Conservation (phyloP, 2,888 invertebrate genomes). For the Drosophila peninsularis region DNA sequence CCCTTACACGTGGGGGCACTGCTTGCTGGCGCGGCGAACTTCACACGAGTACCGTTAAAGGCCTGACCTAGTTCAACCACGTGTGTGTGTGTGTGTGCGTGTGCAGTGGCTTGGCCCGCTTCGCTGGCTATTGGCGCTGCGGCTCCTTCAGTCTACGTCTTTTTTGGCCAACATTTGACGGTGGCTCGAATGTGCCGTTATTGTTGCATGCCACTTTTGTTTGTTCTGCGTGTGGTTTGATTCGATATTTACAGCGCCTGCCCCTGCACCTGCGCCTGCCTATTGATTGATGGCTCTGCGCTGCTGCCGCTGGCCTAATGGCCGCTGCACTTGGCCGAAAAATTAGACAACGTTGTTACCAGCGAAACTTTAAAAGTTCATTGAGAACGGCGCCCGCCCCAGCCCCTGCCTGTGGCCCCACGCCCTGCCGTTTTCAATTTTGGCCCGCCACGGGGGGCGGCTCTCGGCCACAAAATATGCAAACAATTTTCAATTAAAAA, state of each 20-base stretch:
- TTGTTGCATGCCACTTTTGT: conserved; percentile 16
- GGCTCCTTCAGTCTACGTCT: background rate
- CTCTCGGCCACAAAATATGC: conserved; percentile 60
- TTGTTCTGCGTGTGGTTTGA: conserved; percentile 13
- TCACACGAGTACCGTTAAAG: conserved; percentile 21
- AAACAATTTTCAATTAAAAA: conserved; percentile 82
- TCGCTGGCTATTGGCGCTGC: conserved; percentile 1
- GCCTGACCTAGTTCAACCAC: conserved; percentile 69
- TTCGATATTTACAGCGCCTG: conserved; percentile 14
- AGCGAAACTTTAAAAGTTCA: conserved; percentile 6
- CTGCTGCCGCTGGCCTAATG: background rate
- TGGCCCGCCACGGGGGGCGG: background rate
- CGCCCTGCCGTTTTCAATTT: conserved; percentile 22
- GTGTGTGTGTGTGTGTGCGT: background rate
- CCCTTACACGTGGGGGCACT: conserved; percentile 1
- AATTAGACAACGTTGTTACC: background rate
- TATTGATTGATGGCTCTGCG: background rate
- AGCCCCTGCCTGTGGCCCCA: background rate
- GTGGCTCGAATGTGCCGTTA: conserved; percentile 15
- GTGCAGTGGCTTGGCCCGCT: conserved; percentile 7
- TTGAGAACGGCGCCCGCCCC: background rate
- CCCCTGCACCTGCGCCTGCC: background rate
- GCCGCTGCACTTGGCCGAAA: conserved; percentile 3
- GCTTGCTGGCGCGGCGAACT: conserved; percentile 54
- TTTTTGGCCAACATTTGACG: conserved; percentile 15